These are phyloP conservation scores for Masticophis lateralis DNA, from an alignment of 2,797 vertebrate species.

Conservation along the genomic window DNA sequence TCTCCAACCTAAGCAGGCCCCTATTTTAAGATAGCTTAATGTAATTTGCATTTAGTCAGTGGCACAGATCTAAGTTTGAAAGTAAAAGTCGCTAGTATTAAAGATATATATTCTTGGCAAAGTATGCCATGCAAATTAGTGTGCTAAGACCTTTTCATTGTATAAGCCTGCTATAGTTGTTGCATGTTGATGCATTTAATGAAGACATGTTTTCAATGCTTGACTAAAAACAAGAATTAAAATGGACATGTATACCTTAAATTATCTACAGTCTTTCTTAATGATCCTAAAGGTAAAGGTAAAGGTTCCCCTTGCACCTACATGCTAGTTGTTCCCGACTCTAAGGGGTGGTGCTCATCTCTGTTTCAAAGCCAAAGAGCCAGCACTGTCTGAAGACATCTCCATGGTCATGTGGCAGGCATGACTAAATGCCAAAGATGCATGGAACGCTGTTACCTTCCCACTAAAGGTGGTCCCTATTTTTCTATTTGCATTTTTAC, in stretches of 20 bases:
- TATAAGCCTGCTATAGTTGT: not conserved
- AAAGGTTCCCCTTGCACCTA: too few relatives aligned
- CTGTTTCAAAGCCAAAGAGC: too few relatives aligned
- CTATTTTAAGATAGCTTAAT: not conserved
- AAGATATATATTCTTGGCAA: constrained; percentile 38
- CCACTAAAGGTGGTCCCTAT: too few relatives aligned
- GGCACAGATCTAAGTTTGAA: constrained; percentile 2
- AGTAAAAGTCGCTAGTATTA: constrained; percentile 16
- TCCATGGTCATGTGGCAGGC: too few relatives aligned
- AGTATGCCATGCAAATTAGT: constrained; percentile 26
- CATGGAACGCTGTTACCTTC: too few relatives aligned
- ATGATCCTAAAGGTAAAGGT: not conserved
- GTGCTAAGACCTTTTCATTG: constrained; percentile 15
- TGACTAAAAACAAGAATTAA: constrained; percentile 19
- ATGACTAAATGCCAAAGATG: too few relatives aligned
- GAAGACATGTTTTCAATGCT: constrained; percentile 4
- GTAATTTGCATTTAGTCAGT: constrained; percentile 12
- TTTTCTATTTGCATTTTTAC: too few relatives aligned
- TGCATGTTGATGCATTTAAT: constrained; percentile 36
- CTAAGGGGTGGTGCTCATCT: too few relatives aligned
- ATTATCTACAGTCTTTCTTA: constrained; percentile 14
- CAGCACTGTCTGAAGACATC: too few relatives aligned
- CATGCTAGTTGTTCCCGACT: too few relatives aligned
- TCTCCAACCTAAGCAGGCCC: not conserved
- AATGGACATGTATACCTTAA: not conserved